Conservation (phyloP, 1,140 invertebrate species). For the Xylocopa sonorina region DNA sequence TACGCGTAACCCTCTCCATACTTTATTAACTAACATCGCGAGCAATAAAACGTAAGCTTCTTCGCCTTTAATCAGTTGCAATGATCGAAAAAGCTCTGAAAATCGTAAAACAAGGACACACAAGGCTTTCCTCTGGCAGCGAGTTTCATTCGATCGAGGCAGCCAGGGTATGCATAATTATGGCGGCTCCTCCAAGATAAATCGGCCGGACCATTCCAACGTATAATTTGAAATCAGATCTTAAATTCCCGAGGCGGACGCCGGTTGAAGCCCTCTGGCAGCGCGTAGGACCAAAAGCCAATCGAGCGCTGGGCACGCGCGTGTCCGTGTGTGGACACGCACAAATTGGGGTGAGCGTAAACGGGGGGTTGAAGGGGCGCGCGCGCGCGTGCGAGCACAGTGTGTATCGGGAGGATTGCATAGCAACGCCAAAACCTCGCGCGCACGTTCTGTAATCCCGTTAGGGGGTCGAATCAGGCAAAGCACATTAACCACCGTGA, state of each 20-base stretch:
- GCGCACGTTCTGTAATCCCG: constrained; percentile 65
- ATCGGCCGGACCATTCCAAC: constrained; percentile 44
- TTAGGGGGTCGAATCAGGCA: constrained; percentile 68
- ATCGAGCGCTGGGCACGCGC: constrained; percentile 36
- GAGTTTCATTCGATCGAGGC: constrained; percentile 31
- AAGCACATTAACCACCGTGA: constrained; percentile 69
- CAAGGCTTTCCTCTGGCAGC: neutral
- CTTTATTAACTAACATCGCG: no score
- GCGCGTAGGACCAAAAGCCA: constrained; percentile 54
- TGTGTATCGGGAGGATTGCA: constrained; percentile 60
- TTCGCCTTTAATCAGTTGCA: no score
- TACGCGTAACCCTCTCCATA: no score
- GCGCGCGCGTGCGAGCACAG: neutral
- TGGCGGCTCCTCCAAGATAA: constrained; percentile 38
- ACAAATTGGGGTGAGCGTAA: constrained; percentile 16
- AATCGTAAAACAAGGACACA: no score
- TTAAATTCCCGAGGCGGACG: constrained; percentile 53
- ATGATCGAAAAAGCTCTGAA: no score
- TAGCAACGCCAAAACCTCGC: constrained; percentile 61
- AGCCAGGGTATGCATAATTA: constrained; percentile 32
- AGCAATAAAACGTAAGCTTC: no score
- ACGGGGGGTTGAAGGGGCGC: neutral
- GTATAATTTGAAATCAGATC: constrained; percentile 63
- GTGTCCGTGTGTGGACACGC: neutral
- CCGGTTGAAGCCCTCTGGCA: constrained; percentile 41